Evolutionary conservation across 1,140 invertebrate genomes (phyloP).

Genomic region (Drosophila pruinosa): DNA sequence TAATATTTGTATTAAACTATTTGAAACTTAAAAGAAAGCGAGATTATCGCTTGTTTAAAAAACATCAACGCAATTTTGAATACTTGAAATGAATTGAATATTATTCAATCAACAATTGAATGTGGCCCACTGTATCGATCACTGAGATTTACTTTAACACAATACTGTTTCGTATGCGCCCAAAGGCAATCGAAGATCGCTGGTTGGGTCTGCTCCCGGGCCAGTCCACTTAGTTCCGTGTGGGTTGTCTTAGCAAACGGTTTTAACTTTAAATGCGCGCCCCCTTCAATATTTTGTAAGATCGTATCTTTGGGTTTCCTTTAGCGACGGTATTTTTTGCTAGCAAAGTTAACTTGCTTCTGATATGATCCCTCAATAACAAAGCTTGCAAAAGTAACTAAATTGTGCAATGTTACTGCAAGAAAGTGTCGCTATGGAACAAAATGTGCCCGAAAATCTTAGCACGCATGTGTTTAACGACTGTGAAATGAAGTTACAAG

Average conservation of each 20-base stretch:
- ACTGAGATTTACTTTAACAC: constrained; percentile 66
- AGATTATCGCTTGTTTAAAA: too few species aligned
- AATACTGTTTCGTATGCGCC: constrained; percentile 46
- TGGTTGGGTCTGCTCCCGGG: constrained; percentile 46
- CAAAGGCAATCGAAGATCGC: constrained; percentile 69
- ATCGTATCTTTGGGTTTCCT: neutral
- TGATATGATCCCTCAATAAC: constrained; percentile 11
- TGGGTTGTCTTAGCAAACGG: constrained; percentile 74
- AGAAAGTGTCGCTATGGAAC: constrained; percentile 66
- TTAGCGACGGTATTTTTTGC: constrained; percentile 63
- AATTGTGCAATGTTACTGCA: constrained; percentile 61
- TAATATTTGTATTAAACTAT: too few species aligned
- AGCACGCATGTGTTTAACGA: constrained; percentile 63
- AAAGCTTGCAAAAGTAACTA: neutral
- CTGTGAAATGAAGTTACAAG: constrained; percentile 43
- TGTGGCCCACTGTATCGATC: constrained; percentile 55
- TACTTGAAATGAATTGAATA: neutral
- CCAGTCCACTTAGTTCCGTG: constrained; percentile 71
- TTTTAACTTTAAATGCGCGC: constrained; percentile 30
- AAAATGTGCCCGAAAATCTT: constrained; percentile 71
- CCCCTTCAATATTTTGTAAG: neutral
- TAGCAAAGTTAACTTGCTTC: neutral
- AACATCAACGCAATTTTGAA: too few species aligned
- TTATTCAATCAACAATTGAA: neutral
- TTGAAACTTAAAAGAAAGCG: too few species aligned